A percentile compares a stretch with the other conserved stretches of the same genome.
These are phyloP conservation scores for Sus cebifrons DNA, from an alignment of 2,797 vertebrate species.

Conservation along the genomic window DNA sequence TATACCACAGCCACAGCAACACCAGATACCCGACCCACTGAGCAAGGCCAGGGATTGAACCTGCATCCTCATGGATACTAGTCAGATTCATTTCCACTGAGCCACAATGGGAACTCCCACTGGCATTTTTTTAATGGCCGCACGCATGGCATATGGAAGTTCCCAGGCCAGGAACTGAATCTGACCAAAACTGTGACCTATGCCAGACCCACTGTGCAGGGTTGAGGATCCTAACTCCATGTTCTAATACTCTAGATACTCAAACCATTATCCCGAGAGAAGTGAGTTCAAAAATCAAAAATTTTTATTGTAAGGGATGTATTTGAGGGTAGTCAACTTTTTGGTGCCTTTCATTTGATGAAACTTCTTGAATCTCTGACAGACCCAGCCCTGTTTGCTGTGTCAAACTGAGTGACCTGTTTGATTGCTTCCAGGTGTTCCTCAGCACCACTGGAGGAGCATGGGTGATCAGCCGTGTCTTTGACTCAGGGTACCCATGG, in stretches of 20 bases:
- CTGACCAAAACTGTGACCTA: too few relatives aligned
- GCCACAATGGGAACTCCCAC: too few relatives aligned
- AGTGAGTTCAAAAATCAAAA: background rate
- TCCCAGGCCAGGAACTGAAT: too few relatives aligned
- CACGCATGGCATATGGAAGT: too few relatives aligned
- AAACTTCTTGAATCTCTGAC: background rate
- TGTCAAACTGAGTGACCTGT: background rate
- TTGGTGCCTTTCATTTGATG: background rate
- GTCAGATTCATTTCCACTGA: too few relatives aligned
- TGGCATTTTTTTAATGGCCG: too few relatives aligned
- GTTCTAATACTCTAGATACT: background rate
- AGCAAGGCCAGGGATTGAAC: too few relatives aligned
- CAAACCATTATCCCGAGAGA: conserved; percentile 19
- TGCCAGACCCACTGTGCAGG: too few relatives aligned
- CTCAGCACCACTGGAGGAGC: conserved; percentile 93
- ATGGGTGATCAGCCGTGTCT: conserved; percentile 93
- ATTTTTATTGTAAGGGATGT: background rate
- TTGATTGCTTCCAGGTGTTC: conserved; percentile 91
- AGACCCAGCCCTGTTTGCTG: background rate
- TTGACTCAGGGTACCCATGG: conserved; percentile 91
- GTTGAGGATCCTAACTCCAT: too few relatives aligned
- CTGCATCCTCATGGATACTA: too few relatives aligned
- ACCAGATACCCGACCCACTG: too few relatives aligned
- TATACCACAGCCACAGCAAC: too few relatives aligned
- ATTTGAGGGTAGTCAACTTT: background rate